Conservation (phyloP, 2,888 invertebrate genomes). For the Copidosoma aretas region DNA sequence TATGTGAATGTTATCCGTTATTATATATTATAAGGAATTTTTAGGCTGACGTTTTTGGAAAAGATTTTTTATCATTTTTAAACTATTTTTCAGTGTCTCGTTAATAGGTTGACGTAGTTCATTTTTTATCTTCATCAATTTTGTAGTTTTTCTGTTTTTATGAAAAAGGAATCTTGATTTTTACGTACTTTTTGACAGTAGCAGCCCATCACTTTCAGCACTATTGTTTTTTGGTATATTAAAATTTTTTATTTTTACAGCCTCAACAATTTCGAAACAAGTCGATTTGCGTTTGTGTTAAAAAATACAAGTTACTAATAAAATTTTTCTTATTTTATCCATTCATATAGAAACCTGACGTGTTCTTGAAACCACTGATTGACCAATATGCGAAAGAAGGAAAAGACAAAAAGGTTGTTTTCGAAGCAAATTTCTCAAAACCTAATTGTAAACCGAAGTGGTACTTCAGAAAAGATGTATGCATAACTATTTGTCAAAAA, state of each 20-base stretch:
- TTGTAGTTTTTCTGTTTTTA: conserved; percentile 5
- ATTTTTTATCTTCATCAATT: neutral
- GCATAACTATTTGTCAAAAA: conserved; percentile 58
- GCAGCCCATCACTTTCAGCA: conserved; percentile 20
- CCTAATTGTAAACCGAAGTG: conserved; percentile 94
- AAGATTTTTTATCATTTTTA: conserved; percentile 26
- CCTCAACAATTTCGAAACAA: conserved; percentile 5
- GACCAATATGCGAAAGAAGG: conserved; percentile 95
- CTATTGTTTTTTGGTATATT: conserved; percentile 22
- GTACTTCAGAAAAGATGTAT: conserved; percentile 90
- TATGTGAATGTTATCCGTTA: neutral
- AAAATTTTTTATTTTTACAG: conserved; percentile 27
- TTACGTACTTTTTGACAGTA: conserved; percentile 11
- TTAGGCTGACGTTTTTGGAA: neutral
- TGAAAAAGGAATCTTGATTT: conserved; percentile 6
- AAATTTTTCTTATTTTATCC: conserved; percentile 30
- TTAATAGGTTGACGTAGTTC: conserved; percentile 12
- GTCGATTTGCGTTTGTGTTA: neutral
- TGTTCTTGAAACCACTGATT: conserved; percentile 91
- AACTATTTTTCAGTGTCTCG: conserved; percentile 14
- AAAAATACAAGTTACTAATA: neutral
- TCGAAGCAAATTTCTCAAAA: conserved; percentile 95
- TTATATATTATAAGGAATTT: neutral
- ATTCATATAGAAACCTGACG: conserved; percentile 81
- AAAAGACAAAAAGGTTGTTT: conserved; percentile 92